Evolutionary conservation across 2,888 invertebrate species (phyloP), one percentile per base, ranked within the genome.

Genomic region (Diarsia dahlii): DNA sequence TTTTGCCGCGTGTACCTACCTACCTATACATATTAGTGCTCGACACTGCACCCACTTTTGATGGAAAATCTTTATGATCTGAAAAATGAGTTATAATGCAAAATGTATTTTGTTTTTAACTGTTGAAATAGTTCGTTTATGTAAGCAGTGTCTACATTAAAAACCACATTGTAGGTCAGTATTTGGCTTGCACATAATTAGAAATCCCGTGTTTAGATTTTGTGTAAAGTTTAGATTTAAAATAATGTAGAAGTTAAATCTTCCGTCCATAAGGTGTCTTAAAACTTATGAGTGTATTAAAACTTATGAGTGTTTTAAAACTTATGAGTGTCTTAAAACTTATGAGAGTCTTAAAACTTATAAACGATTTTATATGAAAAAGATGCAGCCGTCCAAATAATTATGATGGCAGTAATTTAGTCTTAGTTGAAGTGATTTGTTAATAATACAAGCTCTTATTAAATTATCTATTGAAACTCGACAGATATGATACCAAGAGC

Each of bases 191-290:
- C 86, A 87, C 87, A 78, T 72, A 74, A 67, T 68, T 80, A 78
- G 73, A 60, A 66, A 58, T 74, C 79, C 20, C 15, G 69, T 85
- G 71, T 76, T 79, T 78, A 71, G 58, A 48, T 67, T 66, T 66
- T 79, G 72, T 80, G 64, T 76, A 82, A 81, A 74, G 34, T 74
- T 79, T 84, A 80, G 77, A 81, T 80, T 81, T 78, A 64, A 66
- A 39, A 39, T 39, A 39, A 77, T 70, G 69, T 86, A 88, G 79
- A 74, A 76, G 78, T 28, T 28, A 1, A 81, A 81, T 89, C 90
- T 93, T 92, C 92, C 93, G 93, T 94, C 93, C 94, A 84, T 72
- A 80, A 86, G 89, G n/a, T 89, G 88, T 84, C 87, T 87, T 87
- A 78, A 72, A 78, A 70, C 4, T 63, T 46, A n/a, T 72, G n/a